These are phyloP conservation scores for Agrotis exclamationis DNA, from an alignment of 2,888 invertebrate genomes.

Conservation along the genomic window DNA sequence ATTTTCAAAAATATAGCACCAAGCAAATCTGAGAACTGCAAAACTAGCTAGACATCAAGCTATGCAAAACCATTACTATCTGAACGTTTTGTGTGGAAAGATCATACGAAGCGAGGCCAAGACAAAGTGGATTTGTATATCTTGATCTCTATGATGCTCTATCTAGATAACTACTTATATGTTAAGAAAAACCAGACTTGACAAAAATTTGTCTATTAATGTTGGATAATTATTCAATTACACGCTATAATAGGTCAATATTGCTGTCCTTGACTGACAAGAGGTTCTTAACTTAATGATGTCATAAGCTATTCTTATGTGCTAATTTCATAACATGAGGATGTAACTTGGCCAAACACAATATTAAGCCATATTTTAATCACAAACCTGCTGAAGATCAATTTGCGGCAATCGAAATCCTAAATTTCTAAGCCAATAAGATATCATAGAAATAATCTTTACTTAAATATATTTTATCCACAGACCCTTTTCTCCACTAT, in stretches of 20 bases:
- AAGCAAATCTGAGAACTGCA: no score
- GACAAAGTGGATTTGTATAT: no score
- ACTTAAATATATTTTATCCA: background rate
- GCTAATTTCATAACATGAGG: background rate
- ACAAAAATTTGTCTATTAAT: background rate
- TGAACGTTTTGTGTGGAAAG: no score
- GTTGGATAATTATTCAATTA: slow-evolving; percentile 2
- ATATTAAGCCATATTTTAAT: background rate
- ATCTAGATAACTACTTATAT: background rate
- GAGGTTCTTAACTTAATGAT: slow-evolving; percentile 35
- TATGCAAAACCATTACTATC: no score
- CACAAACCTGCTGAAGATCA: no score
- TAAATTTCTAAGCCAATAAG: no score
- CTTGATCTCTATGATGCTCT: background rate
- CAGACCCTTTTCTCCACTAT: slow-evolving; percentile 48
- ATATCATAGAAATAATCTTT: no score
- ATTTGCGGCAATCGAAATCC: no score
- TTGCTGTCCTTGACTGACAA: slow-evolving; percentile 36
- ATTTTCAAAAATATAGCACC: no score
- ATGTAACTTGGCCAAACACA: slow-evolving; percentile 7
- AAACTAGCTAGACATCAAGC: no score
- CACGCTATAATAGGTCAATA: background rate
- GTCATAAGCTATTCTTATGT: slow-evolving; percentile 35
- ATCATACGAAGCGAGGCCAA: no score
- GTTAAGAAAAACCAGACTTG: background rate